Evolutionary conservation across 53 echinoderm and acorn worm genomes (phyloP), one percentile per base, ranked within the genome.

Genomic region (Luidia sarsii): DNA sequence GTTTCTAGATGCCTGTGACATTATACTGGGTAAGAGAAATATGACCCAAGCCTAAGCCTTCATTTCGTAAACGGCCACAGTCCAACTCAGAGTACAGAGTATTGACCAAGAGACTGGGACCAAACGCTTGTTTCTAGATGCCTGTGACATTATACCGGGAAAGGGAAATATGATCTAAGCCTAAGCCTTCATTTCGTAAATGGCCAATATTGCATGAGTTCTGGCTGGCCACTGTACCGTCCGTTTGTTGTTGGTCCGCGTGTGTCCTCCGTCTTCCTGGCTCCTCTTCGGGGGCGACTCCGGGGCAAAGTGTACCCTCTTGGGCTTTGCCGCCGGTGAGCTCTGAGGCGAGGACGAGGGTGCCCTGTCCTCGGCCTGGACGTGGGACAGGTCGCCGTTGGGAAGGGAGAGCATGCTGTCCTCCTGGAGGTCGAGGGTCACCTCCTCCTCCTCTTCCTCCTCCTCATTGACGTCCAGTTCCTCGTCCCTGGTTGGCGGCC

Each of bases 401-500:
- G 55, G 37, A 54, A 72, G 22, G 23, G 72, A 72, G 72, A 72
- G 56, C 56, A 56, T 55, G 37, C 72, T 72, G 6, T 72, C 72
- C 14, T 72, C 38, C 27, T 63, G 63, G 33, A 19, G 8, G 21
- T 83, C 83, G 3, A 59, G 29, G 0, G 70, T 37, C 28, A 34
- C 54, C 0, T 83, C 83, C 32, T 70, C 50, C 3, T 41, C 83
- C 14, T 83, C 62, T 24, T 70, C 83, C 0, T 37, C 62, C 14
- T 32, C 61, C n/a, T n/a, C n/a, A n/a, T n/a, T n/a, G n/a, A n/a
- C 4, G 82, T 68, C 82, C 82, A 82, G n/a, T n/a, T n/a, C n/a
- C 82, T 0, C 33, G 69, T n/a, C 33, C 57, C n/a, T n/a, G n/a
- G n/a, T n/a, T n/a, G n/a, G n/a, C 2, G 83, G 83, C 83, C 83